Percentiles rank a stretch among this genome's conserved stretches.
Conservation (phyloP, 1,140 invertebrate species). For the Orius laevigatus region DNA sequence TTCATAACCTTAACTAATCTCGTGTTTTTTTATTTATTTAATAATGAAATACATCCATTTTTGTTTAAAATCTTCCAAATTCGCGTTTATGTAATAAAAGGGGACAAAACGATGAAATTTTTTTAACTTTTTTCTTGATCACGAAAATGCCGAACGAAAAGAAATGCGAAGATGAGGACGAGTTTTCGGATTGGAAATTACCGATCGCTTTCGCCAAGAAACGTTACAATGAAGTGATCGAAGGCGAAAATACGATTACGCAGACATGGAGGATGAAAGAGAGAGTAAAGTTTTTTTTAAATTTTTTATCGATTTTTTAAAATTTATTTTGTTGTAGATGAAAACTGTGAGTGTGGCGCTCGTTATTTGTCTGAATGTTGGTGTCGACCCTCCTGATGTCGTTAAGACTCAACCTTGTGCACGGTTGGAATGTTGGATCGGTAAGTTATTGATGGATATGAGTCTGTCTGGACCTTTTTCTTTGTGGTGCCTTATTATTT, state of each 20-base stretch:
- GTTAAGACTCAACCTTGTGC: constrained; percentile 95
- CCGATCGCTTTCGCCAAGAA: constrained; percentile 48
- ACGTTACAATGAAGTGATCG: constrained; percentile 58
- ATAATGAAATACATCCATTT: background rate
- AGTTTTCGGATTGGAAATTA: constrained; percentile 37
- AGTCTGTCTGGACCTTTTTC: too few relatives aligned
- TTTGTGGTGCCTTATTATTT: too few relatives aligned
- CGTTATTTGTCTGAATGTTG: constrained; percentile 94
- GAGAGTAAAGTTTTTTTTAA: constrained; percentile 37
- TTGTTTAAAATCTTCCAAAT: background rate
- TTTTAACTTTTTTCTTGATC: background rate
- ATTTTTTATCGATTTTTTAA: constrained; percentile 3
- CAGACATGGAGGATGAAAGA: constrained; percentile 85
- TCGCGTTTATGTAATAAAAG: background rate
- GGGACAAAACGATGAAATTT: too few relatives aligned
- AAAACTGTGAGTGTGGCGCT: constrained; percentile 98
- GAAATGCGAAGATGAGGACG: constrained; percentile 14
- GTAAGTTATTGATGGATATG: too few relatives aligned
- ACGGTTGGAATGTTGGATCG: constrained; percentile 91
- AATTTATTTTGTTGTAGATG: constrained; percentile 51
- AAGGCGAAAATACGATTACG: constrained; percentile 50
- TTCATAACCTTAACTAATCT: too few relatives aligned
- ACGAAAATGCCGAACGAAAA: background rate
- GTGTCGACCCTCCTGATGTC: constrained; percentile 96
- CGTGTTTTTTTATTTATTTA: too few relatives aligned